Evolutionary conservation across 2,888 invertebrate species (phyloP).

Genomic region (Hemicrepidius hirtus): DNA sequence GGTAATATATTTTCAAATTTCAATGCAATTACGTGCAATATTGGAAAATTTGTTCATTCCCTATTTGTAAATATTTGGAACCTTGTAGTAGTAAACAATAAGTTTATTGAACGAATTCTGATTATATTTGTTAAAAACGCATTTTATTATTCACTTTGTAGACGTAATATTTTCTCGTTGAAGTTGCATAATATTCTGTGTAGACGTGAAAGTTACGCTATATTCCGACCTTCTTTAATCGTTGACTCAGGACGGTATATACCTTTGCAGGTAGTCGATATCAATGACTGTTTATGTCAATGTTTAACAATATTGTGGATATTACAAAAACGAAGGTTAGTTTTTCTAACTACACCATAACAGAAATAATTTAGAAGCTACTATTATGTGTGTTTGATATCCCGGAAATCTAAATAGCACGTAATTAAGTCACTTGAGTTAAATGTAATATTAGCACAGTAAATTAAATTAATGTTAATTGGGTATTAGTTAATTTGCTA

Average conservation of each 20-base stretch:
- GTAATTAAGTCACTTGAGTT: background rate
- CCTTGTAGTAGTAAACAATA: background rate
- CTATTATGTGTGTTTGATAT: too few species aligned
- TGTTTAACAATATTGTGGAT: too few species aligned
- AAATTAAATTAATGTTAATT: background rate
- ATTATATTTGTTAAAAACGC: background rate
- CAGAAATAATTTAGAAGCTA: too few species aligned
- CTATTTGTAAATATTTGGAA: conserved; percentile 10
- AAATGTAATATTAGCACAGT: background rate
- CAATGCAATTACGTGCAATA: conserved; percentile 34
- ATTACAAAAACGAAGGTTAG: too few species aligned
- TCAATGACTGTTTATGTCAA: too few species aligned
- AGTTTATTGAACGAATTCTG: background rate
- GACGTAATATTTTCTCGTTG: conserved; percentile 21
- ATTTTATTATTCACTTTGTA: conserved; percentile 12
- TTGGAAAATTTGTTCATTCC: background rate
- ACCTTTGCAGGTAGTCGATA: background rate
- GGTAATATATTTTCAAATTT: conserved; percentile 9
- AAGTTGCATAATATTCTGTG: conserved; percentile 33
- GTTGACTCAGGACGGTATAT: conserved; percentile 32
- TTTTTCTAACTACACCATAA: too few species aligned
- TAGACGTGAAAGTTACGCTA: conserved; percentile 38
- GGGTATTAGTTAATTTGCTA: background rate
- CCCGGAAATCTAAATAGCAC: too few species aligned
- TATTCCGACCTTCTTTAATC: conserved; percentile 40